Evolutionary conservation across 2,888 invertebrate genomes (phyloP), one percentile per base, ranked within the genome.

Genomic region (Parasteatoda lunata): DNA sequence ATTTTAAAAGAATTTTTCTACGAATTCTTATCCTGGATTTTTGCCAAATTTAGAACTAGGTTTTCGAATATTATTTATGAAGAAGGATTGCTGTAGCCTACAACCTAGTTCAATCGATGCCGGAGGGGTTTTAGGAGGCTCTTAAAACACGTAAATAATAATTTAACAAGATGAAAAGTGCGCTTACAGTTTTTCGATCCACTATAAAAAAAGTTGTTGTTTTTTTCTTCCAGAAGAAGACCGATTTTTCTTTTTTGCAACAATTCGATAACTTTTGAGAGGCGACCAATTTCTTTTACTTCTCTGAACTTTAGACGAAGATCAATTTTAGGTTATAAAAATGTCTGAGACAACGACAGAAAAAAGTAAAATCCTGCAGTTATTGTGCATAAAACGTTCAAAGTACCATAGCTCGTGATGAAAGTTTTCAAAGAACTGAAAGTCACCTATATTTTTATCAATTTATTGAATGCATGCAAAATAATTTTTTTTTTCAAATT

Each of bases 41-140:
- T n/a, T 81, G 81, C 81, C 75, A 81, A 81, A 72, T 80, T 80
- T 66, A 77, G 51, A 66, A 66, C 45, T 54, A 49, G 64, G 7
- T 65, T 48, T 68, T 81, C 81, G 81, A 81, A 81, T 69, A 69
- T 81, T 75, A 81, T 81, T 81, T 81, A 81, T 81, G 69, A 81
- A 66, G 47, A 13, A 48, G 45, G 45, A 77, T 51, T 9, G 71
- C 59, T 59, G 15, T 54, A 30, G 59, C 11, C 7, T 47, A 5
- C 59, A 66, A 52, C 52, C 30, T 47, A 49, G 66, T 77, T 69
- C 72, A 47, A 66, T 80, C 52, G 72, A 80, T 80, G 72, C 30
- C 45, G n/a, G 11, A 9, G 77, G 11, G 11, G 45, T 51, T 51
- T 51, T 15, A 72, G 30, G 59, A 15, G 47, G 11, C 30, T 54